Percentiles rank a stretch among this genome's conserved stretches.
Conservation (phyloP, 2,113 vertebrate species). For the Trichomycterus rosablanca region DNA sequence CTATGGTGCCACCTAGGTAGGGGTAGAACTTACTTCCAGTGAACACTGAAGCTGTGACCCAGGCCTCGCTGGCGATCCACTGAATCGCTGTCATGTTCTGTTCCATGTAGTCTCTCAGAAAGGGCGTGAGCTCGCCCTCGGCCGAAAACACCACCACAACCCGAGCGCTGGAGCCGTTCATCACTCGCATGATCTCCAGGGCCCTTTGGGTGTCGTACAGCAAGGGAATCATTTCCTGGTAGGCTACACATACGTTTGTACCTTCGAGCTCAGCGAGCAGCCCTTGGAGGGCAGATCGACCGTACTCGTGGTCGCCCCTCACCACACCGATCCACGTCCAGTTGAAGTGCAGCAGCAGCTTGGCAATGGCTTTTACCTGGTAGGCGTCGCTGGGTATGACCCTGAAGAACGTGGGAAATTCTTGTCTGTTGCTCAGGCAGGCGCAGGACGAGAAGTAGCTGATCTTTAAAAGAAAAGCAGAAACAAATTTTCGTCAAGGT, state of each 20-base stretch:
- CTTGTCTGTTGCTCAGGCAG: constrained; percentile 61
- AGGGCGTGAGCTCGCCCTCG: constrained; percentile 67
- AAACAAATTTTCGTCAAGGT: background rate
- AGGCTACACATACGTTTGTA: constrained; percentile 62
- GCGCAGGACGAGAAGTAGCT: constrained; percentile 69
- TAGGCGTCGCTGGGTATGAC: constrained; percentile 52
- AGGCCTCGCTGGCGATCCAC: constrained; percentile 73
- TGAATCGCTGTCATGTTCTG: constrained; percentile 68
- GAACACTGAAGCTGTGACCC: constrained; percentile 67
- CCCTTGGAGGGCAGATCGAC: constrained; percentile 61
- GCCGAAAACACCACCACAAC: constrained; percentile 67
- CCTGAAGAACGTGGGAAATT: constrained; percentile 68
- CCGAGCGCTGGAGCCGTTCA: constrained; percentile 61
- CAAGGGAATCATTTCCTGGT: constrained; percentile 67
- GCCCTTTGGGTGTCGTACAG: constrained; percentile 54
- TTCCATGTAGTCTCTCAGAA: constrained; percentile 63
- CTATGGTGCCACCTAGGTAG: constrained; percentile 66
- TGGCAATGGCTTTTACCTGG: constrained; percentile 68
- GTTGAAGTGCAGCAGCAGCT: constrained; percentile 61
- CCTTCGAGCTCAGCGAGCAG: constrained; percentile 59
- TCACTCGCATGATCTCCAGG: constrained; percentile 64
- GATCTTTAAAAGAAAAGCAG: constrained; percentile 56
- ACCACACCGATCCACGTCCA: constrained; percentile 70
- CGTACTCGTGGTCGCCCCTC: constrained; percentile 66
- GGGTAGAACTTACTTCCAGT: constrained; percentile 60